Conservation (phyloP, 53 echinoderm and acorn worm species). For the Hippasteria phrygiana region DNA sequence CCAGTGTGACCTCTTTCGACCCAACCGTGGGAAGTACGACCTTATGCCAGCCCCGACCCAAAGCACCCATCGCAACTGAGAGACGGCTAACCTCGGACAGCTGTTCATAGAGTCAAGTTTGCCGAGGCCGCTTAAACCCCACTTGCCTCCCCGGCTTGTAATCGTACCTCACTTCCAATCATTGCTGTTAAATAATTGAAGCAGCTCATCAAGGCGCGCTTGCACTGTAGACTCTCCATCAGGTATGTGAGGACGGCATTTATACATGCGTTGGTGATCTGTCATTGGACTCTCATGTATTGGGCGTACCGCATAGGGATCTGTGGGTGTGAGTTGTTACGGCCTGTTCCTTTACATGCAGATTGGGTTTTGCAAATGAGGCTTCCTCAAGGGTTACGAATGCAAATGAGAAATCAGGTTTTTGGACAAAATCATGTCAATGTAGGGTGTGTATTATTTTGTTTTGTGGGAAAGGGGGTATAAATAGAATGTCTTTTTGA, state of each 20-base stretch:
- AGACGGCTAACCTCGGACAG: not conserved
- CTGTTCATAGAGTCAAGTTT: not conserved
- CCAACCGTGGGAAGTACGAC: no score
- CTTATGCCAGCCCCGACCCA: no score
- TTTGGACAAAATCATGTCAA: no score
- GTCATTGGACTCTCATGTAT: not conserved
- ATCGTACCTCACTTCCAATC: conserved; percentile 42
- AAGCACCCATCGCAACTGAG: no score
- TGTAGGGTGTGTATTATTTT: no score
- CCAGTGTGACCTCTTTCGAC: no score
- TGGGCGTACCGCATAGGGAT: not conserved
- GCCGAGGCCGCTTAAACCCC: conserved; percentile 21
- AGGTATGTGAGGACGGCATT: not conserved
- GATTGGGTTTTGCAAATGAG: not conserved
- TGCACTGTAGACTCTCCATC: no score
- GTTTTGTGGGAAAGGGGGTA: no score
- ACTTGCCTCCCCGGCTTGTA: conserved; percentile 17
- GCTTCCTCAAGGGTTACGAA: no score
- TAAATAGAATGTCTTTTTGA: no score
- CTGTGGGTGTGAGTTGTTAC: not conserved
- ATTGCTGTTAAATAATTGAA: conserved; percentile 46
- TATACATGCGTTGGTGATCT: not conserved
- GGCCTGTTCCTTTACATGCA: not conserved
- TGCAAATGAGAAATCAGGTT: no score
- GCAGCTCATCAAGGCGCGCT: not conserved